A percentile compares a stretch with the other conserved stretches of the same genome.
These are phyloP conservation scores for Thymallus thymallus DNA, from an alignment of 2,113 vertebrate genomes.

Conservation along the genomic window DNA sequence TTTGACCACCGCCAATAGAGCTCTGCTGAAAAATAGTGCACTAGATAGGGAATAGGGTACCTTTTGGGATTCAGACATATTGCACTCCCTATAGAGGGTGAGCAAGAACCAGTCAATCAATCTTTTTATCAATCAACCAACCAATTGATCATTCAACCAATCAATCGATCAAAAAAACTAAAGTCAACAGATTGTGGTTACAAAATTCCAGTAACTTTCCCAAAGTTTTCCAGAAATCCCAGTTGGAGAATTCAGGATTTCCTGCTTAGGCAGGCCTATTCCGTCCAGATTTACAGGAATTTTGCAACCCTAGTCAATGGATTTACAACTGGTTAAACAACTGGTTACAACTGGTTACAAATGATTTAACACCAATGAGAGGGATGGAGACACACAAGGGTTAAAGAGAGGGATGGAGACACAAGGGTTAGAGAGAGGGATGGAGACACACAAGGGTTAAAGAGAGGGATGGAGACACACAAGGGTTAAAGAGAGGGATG, in stretches of 20 bases:
- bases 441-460: conserved; percentile 48
- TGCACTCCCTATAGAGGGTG: conserved; percentile 32
- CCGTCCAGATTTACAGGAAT: too few species aligned
- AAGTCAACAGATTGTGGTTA: background rate
- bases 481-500: conserved; percentile 9
- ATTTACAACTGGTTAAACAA: conserved; percentile 20
- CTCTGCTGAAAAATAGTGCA: too few species aligned
- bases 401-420: conserved; percentile 14
- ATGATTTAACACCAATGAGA: conserved; percentile 48
- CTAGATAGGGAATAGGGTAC: too few species aligned
- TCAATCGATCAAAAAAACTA: conserved; percentile 24
- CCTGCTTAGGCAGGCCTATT: too few species aligned
- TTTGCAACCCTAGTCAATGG: conserved; percentile 30
- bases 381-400: conserved; percentile 51
- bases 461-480: conserved; percentile 55
- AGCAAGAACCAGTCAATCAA: conserved; percentile 42
- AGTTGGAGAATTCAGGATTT: too few species aligned
- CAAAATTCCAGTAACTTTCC: background rate
- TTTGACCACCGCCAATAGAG: too few species aligned
- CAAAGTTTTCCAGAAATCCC: too few species aligned
- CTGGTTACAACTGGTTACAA: too few species aligned
- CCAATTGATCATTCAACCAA: too few species aligned
- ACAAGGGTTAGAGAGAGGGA: conserved; percentile 45
- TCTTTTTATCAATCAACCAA: too few species aligned
- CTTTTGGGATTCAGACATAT: background rate